These are phyloP conservation scores for Antitype chi DNA, from an alignment of 2,888 invertebrate genomes.

Conservation along the genomic window DNA sequence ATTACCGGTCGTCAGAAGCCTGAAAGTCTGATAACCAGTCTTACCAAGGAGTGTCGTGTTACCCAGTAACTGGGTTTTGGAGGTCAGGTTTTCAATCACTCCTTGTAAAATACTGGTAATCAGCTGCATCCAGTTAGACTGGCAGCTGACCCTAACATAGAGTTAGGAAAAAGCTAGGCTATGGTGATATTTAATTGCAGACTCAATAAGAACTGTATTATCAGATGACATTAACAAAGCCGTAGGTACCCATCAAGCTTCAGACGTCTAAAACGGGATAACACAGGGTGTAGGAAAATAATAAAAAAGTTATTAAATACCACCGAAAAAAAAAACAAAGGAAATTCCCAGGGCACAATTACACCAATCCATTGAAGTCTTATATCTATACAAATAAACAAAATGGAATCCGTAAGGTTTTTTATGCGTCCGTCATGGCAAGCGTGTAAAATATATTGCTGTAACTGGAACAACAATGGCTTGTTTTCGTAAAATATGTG, in stretches of 20 bases:
- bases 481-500: slow-evolving; percentile 79
- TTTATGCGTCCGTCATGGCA: slow-evolving; percentile 60
- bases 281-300: background rate
- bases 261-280: background rate
- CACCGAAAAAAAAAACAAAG: background rate
- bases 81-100: too few relatives aligned
- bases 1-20: too few relatives aligned
- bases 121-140: too few relatives aligned
- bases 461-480: slow-evolving; percentile 72
- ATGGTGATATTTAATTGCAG: background rate
- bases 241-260: background rate
- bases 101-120: too few relatives aligned
- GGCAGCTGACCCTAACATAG: too few relatives aligned
- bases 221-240: background rate
- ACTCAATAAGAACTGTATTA: background rate
- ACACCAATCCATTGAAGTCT: background rate
- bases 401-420: slow-evolving; percentile 56
- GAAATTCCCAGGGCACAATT: background rate
- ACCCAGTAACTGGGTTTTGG: too few relatives aligned
- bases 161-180: too few relatives aligned
- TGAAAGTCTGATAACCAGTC: too few relatives aligned
- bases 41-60: too few relatives aligned
- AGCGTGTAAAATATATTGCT: slow-evolving; percentile 71
- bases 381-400: slow-evolving; percentile 25
- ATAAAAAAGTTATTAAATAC: background rate